phyloP scores from a whole-genome alignment of 2,113 vertebrate genomes.

The Apus apus region DNA sequence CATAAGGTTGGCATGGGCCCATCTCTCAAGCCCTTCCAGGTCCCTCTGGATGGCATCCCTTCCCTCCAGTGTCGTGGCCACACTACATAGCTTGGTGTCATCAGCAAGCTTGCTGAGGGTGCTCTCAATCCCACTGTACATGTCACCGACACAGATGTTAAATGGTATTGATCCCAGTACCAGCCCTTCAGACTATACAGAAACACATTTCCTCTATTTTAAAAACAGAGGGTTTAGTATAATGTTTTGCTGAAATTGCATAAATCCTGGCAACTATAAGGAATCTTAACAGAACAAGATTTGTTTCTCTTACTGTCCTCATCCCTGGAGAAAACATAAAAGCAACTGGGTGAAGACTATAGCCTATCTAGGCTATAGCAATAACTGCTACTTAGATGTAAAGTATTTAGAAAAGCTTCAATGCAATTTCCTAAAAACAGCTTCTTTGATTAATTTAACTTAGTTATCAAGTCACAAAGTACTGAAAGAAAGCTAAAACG shows the following conservation, averaged over 20 bases:
- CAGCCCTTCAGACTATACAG: background rate
- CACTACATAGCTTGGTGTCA: too few species aligned
- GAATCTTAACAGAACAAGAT: background rate
- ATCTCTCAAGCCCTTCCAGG: too few species aligned
- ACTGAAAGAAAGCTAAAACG: background rate
- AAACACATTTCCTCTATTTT: background rate
- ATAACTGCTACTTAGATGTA: background rate
- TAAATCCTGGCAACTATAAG: background rate
- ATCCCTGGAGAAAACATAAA: background rate
- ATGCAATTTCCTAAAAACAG: background rate
- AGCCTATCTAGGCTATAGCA: background rate
- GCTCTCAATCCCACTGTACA: too few species aligned
- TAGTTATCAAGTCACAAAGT: background rate
- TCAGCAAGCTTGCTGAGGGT: too few species aligned
- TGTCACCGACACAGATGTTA: too few species aligned
- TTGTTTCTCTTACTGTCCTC: background rate
- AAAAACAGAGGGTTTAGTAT: background rate
- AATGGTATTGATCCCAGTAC: too few species aligned
- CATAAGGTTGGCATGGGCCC: too few species aligned
- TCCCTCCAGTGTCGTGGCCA: too few species aligned
- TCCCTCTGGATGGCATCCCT: too few species aligned
- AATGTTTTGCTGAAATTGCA: background rate
- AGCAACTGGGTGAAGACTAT: background rate
- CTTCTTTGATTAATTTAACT: background rate
- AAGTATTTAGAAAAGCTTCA: background rate